Evolutionary conservation across 2,888 invertebrate species (phyloP).

Genomic region (Eustalomyia histrio): DNA sequence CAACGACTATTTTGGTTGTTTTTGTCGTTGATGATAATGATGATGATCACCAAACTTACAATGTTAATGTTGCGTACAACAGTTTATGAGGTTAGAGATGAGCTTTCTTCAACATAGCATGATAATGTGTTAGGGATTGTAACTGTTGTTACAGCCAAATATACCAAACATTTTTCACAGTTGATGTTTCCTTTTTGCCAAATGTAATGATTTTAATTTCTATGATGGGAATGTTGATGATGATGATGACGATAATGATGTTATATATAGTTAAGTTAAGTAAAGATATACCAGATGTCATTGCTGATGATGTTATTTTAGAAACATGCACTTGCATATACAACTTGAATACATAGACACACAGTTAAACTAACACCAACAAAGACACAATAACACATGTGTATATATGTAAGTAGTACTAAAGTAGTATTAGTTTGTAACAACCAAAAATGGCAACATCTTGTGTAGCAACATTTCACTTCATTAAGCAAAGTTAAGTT

Average conservation of each 20-base stretch:
- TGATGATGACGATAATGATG: conserved; percentile 30
- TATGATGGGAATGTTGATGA: not conserved
- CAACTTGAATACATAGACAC: not conserved
- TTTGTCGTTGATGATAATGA: not conserved
- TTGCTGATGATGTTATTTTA: conserved; percentile 38
- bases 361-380: not conserved
- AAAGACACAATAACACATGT: not conserved
- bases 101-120: not conserved
- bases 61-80: not conserved
- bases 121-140: not conserved
- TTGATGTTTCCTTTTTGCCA: conserved; percentile 11
- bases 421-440: conserved; percentile 37
- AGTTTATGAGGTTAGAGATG: not conserved
- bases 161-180: not conserved
- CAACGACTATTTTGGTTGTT: conserved; percentile 1
- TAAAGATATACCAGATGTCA: conserved; percentile 27
- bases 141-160: not conserved
- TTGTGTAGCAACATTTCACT: conserved; percentile 55
- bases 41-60: not conserved
- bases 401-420: conserved; percentile 1
- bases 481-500: conserved; percentile 52
- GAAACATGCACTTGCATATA: conserved; percentile 24
- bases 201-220: conserved; percentile 19
- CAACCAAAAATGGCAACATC: conserved; percentile 54
- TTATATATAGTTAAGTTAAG: not conserved